phyloP scores from a whole-genome alignment of 2,113 vertebrate genomes.

The Marmota flaviventris region DNA sequence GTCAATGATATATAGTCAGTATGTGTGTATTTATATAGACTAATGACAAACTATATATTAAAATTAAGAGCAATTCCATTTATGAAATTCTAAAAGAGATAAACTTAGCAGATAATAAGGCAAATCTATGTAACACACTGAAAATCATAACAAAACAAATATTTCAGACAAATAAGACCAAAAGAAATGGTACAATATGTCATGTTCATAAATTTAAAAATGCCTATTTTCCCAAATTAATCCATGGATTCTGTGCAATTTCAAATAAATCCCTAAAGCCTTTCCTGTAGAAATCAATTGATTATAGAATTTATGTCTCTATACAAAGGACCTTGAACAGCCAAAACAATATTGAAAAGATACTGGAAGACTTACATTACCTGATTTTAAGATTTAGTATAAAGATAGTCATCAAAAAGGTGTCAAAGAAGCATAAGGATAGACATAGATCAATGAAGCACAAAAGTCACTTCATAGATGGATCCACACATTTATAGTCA shows the following conservation, averaged over 20 bases:
- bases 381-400: neutral
- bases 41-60: neutral
- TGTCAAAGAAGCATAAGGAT: neutral
- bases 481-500: neutral
- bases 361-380: neutral
- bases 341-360: neutral
- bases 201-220: neutral
- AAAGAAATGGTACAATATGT: neutral
- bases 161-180: neutral
- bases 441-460: neutral
- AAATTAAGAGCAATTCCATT: neutral
- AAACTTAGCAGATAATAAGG: neutral
- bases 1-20: neutral
- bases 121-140: neutral
- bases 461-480: neutral
- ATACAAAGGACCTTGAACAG: neutral
- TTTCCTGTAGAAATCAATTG: neutral
- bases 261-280: neutral
- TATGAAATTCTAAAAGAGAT: neutral
- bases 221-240: neutral
- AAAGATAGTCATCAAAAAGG: neutral
- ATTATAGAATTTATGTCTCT: neutral
- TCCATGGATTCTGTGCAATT: neutral
- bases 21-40: neutral
- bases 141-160: neutral